Conservation (phyloP, 2,888 invertebrate species). For the Aradus depressus region DNA sequence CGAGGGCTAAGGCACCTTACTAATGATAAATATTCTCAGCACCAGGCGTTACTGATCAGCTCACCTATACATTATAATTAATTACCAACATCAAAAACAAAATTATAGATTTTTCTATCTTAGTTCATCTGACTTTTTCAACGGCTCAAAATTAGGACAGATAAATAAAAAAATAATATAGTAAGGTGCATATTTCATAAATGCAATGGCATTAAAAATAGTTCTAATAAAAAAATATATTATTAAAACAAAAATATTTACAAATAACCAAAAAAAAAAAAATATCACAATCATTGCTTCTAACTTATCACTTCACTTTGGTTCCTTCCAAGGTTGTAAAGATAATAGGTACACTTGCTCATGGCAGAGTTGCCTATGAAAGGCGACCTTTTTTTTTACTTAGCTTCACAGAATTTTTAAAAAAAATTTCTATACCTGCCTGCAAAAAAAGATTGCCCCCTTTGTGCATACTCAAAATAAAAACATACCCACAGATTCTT, state of each 20-base stretch:
- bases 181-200: slow-evolving; percentile 14
- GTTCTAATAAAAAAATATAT: slow-evolving; percentile 16
- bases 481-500: too few species aligned
- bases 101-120: background rate
- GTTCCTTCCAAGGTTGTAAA: slow-evolving; percentile 21
- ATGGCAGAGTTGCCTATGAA: background rate
- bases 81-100: background rate
- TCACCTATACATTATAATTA: background rate
- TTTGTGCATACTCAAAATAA: too few species aligned
- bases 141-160: background rate
- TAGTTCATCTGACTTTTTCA: background rate
- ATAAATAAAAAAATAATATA: background rate
- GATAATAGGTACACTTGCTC: slow-evolving; percentile 9
- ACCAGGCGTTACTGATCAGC: too few species aligned
- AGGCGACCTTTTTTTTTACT: slow-evolving; percentile 35
- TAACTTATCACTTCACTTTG: slow-evolving; percentile 28
- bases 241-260: slow-evolving; percentile 14
- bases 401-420: too few species aligned
- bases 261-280: slow-evolving; percentile 19
- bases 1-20: too few species aligned
- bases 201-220: slow-evolving; percentile 12
- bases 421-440: slow-evolving; percentile 77
- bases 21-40: too few species aligned
- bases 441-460: slow-evolving; percentile 73
- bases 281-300: slow-evolving; percentile 27